Evolutionary conservation across 2,797 vertebrate species (phyloP), one percentile per base, ranked within the genome.

Genomic region (Neomorphus geoffroyi): DNA sequence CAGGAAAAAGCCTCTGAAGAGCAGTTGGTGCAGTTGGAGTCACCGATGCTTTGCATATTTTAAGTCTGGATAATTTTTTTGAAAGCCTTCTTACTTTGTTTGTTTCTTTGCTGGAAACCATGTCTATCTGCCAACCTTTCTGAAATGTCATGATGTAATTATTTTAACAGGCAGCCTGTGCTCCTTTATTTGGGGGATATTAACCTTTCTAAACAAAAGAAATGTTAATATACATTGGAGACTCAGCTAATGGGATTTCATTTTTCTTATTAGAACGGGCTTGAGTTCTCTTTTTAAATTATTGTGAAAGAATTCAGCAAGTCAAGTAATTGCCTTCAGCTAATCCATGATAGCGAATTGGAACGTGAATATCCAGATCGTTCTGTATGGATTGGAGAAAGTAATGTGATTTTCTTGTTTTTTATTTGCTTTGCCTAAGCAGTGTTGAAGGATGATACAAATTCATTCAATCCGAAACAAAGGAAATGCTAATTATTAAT

Each of bases 171-270:
- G 97, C 98, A 96, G 98, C 96, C 98, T 98, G 97, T 98, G 97
- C 97, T 97, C 97, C 95, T 98, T 98, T 98, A 98, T 98, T 98
- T 98, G 98, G 97, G 97, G 94, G 96, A 97, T 98, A 98, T 98
- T 98, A 98, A 98, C 98, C 98, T 98, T 98, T 98, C 97, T 98
- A 98, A 98, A 98, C 98, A 97, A 98, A 97, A 96, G 97, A 94
- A 97, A 96, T 96, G 97, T 98, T 98, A 97, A 98, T 98, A 97
- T 98, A 98, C 98, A 97, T 97, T 97, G 98, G 98, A 98, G 98
- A 98, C 96, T 96, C 97, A 94, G 97, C 98, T 99, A 99, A 99
- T 99, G 98, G 98, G 98, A 98, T 98, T 98, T 98, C 97, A 98
- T 98, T 98, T 98, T 98, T 98, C 97, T 97, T 98, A 96, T 97